Evolutionary conservation across 2,888 invertebrate genomes (phyloP).

Genomic region (Athalia rosae): DNA sequence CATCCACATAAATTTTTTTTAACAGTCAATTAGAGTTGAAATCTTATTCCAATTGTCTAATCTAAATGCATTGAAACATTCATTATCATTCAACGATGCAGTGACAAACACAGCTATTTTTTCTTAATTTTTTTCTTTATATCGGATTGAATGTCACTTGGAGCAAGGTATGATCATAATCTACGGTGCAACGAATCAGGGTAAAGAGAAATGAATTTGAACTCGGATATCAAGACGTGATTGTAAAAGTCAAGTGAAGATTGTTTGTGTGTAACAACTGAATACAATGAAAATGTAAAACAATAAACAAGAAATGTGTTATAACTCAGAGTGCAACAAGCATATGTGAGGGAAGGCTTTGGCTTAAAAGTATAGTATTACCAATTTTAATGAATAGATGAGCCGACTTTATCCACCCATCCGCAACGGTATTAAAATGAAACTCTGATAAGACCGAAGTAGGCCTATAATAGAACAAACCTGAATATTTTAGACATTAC

Average conservation of each 20-base stretch:
- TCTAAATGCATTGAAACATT: constrained; percentile 40
- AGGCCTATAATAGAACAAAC: constrained; percentile 32
- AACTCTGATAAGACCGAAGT: background rate
- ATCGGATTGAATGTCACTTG: background rate
- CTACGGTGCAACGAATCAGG: background rate
- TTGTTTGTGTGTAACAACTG: background rate
- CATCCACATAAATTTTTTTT: constrained; percentile 36
- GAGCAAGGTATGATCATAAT: background rate
- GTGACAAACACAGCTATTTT: constrained; percentile 8
- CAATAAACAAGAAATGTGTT: constrained; percentile 36
- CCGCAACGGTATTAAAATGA: constrained; percentile 17
- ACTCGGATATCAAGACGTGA: background rate
- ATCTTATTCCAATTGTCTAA: constrained; percentile 36
- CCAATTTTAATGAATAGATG: constrained; percentile 32
- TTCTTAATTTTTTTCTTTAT: background rate
- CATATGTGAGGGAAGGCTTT: background rate
- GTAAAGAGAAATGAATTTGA: background rate
- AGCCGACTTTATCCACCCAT: constrained; percentile 12
- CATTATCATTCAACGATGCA: constrained; percentile 7
- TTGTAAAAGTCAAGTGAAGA: constrained; percentile 7
- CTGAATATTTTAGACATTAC: constrained; percentile 25
- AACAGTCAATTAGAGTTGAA: constrained; percentile 36
- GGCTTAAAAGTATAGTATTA: constrained; percentile 25
- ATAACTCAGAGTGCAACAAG: constrained; percentile 25
- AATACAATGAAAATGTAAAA: constrained; percentile 29